Conservation (phyloP, 2,113 vertebrate species). For the Heteronetta atricapilla region DNA sequence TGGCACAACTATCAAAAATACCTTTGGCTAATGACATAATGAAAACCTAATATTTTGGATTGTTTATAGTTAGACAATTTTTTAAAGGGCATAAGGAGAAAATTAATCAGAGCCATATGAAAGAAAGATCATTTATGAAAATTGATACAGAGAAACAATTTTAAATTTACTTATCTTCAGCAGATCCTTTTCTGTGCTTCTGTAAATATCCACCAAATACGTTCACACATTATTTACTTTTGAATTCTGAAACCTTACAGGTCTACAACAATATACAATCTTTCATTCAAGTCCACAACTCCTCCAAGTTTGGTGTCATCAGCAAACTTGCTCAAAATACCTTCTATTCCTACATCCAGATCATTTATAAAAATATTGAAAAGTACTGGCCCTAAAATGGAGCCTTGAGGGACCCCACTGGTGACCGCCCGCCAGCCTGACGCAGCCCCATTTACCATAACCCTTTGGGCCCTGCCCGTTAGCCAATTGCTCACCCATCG, state of each 20-base stretch:
- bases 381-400: too few species aligned
- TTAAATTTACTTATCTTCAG: neutral
- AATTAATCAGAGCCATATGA: neutral
- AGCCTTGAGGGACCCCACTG: too few species aligned
- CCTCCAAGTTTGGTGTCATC: too few species aligned
- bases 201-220: neutral
- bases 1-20: neutral
- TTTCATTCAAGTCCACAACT: too few species aligned
- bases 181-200: neutral
- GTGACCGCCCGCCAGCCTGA: too few species aligned
- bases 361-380: too few species aligned
- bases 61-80: neutral
- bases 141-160: neutral
- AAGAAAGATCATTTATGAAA: neutral
- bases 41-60: neutral
- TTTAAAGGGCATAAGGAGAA: neutral
- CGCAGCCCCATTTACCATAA: too few species aligned
- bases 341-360: too few species aligned
- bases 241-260: neutral
- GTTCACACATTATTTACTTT: neutral
- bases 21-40: neutral
- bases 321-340: too few species aligned
- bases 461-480: too few species aligned
- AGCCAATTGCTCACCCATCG: too few species aligned
- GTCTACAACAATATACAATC: fast-evolving